Evolutionary conservation across 2,888 invertebrate genomes (phyloP).

Genomic region (Pachycephus smyrnensis): DNA sequence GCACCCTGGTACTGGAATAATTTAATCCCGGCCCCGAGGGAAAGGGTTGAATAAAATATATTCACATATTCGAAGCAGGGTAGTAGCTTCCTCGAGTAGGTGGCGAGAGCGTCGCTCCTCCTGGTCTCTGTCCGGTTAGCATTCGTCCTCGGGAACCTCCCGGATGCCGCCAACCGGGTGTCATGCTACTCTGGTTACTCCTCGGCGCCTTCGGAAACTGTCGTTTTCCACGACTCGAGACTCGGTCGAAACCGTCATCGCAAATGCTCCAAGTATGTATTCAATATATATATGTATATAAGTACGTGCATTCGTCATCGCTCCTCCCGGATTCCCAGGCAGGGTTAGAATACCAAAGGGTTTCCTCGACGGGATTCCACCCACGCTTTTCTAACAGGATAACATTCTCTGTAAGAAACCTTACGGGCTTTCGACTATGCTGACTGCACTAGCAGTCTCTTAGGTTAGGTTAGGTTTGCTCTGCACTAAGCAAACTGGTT

Average conservation of each 20-base stretch:
- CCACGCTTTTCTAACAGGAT: slow-evolving; percentile 65
- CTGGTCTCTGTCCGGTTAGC: slow-evolving; percentile 13
- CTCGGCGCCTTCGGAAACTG: slow-evolving; percentile 58
- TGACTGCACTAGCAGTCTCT: too few species aligned
- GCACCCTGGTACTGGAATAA: slow-evolving; percentile 50
- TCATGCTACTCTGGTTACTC: slow-evolving; percentile 58
- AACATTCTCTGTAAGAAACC: slow-evolving; percentile 51
- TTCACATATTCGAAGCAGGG: slow-evolving; percentile 67
- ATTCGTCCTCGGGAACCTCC: slow-evolving; percentile 14
- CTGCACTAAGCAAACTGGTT: too few species aligned
- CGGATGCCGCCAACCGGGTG: slow-evolving; percentile 7
- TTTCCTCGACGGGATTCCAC: slow-evolving; percentile 63
- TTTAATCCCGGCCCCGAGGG: slow-evolving; percentile 60
- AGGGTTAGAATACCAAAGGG: slow-evolving; percentile 53
- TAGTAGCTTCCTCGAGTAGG: slow-evolving; percentile 53
- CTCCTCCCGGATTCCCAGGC: slow-evolving; percentile 9
- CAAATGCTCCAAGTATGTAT: too few species aligned
- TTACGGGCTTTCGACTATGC: too few species aligned
- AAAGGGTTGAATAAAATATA: slow-evolving; percentile 68
- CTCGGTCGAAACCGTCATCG: too few species aligned
- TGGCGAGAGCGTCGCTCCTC: slow-evolving; percentile 21
- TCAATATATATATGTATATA: too few species aligned
- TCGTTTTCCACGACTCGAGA: slow-evolving; percentile 39
- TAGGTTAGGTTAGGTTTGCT: too few species aligned
- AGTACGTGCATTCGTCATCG: too few species aligned